Conservation (phyloP, 1,140 invertebrate genomes). For the Papilio polytes region DNA sequence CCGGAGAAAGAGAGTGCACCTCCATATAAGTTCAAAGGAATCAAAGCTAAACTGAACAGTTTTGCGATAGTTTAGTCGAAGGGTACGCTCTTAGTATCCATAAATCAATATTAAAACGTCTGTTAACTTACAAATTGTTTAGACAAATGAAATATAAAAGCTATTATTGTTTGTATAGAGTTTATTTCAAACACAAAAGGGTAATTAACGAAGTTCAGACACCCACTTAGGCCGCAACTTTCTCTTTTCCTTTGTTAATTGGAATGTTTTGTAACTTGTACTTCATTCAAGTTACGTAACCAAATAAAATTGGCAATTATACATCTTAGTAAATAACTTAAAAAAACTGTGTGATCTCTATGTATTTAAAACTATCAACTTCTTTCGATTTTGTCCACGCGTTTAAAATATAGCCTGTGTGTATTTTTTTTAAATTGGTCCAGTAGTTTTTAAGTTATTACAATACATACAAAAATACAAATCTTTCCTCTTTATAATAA, state of each 20-base stretch:
- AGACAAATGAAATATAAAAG: constrained; percentile 2
- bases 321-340: neutral
- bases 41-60: too few species aligned
- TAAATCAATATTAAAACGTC: neutral
- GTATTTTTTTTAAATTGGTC: too few species aligned
- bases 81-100: neutral
- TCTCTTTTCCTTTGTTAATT: constrained; percentile 19
- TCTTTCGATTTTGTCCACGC: too few species aligned
- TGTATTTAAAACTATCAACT: too few species aligned
- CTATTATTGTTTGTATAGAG: constrained; percentile 13
- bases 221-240: constrained; percentile 8
- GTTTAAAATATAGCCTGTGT: too few species aligned
- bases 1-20: too few species aligned
- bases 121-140: neutral
- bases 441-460: too few species aligned
- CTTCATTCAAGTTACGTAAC: neutral
- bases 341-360: too few species aligned
- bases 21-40: too few species aligned
- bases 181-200: constrained; percentile 8
- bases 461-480: too few species aligned
- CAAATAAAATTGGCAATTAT: neutral
- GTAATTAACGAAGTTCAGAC: constrained; percentile 12
- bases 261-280: constrained; percentile 4
- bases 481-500: too few species aligned
- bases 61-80: too few species aligned